phyloP scores from a whole-genome alignment of 2,113 vertebrate species.

The Orcinus orca region DNA sequence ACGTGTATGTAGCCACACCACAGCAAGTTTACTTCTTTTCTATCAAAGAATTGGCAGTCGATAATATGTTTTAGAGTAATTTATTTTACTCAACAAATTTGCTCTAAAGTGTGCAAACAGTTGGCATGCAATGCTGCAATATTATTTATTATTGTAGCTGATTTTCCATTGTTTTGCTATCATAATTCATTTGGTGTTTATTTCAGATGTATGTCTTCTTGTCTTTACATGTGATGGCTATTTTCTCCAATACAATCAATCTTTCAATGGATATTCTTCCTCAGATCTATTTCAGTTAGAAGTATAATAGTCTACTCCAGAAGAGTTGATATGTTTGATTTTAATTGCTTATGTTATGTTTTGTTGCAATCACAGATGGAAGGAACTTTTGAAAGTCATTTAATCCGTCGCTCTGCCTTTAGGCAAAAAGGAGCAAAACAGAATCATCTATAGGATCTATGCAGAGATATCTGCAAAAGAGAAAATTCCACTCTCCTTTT shows the following conservation, averaged over 20 bases:
- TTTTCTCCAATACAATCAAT: conserved; percentile 47
- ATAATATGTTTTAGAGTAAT: conserved; percentile 16
- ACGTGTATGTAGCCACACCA: not conserved
- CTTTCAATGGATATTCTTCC: conserved; percentile 30
- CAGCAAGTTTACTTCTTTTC: not conserved
- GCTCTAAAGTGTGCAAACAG: conserved; percentile 22
- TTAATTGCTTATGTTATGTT: conserved; percentile 63
- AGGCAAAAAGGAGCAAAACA: not conserved
- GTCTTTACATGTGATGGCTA: conserved; percentile 45
- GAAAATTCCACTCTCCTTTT: not conserved
- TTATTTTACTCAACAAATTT: conserved; percentile 8
- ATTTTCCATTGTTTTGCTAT: not conserved
- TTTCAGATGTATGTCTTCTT: conserved; percentile 36
- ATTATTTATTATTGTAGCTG: conserved; percentile 40
- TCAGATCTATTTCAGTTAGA: conserved; percentile 59
- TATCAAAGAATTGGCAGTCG: not conserved
- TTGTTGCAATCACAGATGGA: conserved; percentile 45
- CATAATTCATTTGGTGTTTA: conserved; percentile 55
- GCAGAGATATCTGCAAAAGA: not conserved
- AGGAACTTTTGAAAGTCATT: conserved; percentile 42
- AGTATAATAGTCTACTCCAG: not conserved
- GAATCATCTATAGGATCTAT: not conserved
- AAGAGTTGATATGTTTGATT: conserved; percentile 41
- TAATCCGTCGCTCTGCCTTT: conserved; percentile 47
- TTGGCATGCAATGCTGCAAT: not conserved